Base-by-base conservation (phyloP, 2,797 vertebrate species). In the Cirrhinus molitorella region DNA sequence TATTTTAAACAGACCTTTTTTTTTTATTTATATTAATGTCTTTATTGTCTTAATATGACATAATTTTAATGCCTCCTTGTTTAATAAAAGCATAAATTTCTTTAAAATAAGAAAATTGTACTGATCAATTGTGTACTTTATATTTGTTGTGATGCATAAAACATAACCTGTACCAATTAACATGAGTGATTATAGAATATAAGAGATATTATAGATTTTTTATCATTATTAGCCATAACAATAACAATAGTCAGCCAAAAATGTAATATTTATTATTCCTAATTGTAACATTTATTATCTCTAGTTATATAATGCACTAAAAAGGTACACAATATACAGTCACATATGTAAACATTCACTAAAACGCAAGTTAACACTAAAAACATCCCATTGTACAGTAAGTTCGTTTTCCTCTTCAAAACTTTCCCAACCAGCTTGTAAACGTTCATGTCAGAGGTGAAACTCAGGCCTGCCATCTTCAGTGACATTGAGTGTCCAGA, bases 381-480 rank as follows among this genome's bases (percentile, higher is more conserved):
- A 43, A 59, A 59, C n/a, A 57, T 23, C n/a, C 2, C 11, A 23
- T 4, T 57, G 23, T 23, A 57, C 55, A 23, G 45, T 53, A 85
- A 74, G 51, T 77, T 19, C 68, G 49, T 72, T 61, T 63, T 40
- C 34, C 53, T 66, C 53, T 34, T 55, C 17, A 70, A 65, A 68
- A 45, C 34, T 11, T 66, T 82, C 47, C 49, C 25, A 75, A 81
- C 47, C 45, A 74, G 16, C 43, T 37, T 37, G 25, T 73, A n/a
- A 21, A 55, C 28, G 0, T 9, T 31, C 17, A 59, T 19, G 43
- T 61, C 76, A 80, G 49, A 34, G 65, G 45, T 68, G 78, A 81
- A 25, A 79, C 66, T 49, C 49, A 71, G 55, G 37, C 37, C 70
- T 63, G 49, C 72, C 57, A 80, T 68, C 40, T 80, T 79, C 37